Evolutionary conservation across 2,888 invertebrate species (phyloP).

Genomic region (Embidobia sp.): DNA sequence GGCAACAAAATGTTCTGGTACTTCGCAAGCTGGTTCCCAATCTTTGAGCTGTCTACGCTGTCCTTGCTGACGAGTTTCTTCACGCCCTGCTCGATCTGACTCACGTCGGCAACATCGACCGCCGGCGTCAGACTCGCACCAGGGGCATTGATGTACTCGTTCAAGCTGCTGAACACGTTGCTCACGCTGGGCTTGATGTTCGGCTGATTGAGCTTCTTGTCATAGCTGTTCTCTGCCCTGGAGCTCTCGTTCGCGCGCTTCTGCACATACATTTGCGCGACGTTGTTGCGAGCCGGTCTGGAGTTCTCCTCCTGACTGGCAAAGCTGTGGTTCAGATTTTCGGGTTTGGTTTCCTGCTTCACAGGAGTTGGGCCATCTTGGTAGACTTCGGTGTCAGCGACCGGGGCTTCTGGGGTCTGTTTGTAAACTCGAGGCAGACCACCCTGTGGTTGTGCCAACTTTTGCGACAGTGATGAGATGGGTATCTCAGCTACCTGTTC

Average conservation of each 20-base stretch:
- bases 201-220: constrained; percentile 76
- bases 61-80: constrained; percentile 32
- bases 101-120: constrained; percentile 56
- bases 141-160: constrained; percentile 84
- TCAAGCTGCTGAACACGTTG: constrained; percentile 85
- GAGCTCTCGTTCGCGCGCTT: constrained; percentile 74
- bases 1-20: constrained; percentile 76
- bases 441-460: constrained; percentile 48
- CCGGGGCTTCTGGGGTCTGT: constrained; percentile 26
- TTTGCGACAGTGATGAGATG: constrained; percentile 63
- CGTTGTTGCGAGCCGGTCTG: constrained; percentile 70
- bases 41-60: constrained; percentile 8
- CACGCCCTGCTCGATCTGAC: constrained; percentile 25
- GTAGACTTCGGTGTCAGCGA: constrained; percentile 22
- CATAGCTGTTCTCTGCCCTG: constrained; percentile 75
- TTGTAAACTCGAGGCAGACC: constrained; percentile 64
- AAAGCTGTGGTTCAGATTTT: not conserved
- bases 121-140: constrained; percentile 72
- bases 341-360: constrained; percentile 36
- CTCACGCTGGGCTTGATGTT: constrained; percentile 83
- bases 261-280: constrained; percentile 73
- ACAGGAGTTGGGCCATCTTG: constrained; percentile 18
- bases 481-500: constrained; percentile 76
- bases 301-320: constrained; percentile 63
- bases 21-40: constrained; percentile 59